These are phyloP conservation scores for Eupithecia insigniata DNA, from an alignment of 2,888 invertebrate genomes.

Conservation along the genomic window DNA sequence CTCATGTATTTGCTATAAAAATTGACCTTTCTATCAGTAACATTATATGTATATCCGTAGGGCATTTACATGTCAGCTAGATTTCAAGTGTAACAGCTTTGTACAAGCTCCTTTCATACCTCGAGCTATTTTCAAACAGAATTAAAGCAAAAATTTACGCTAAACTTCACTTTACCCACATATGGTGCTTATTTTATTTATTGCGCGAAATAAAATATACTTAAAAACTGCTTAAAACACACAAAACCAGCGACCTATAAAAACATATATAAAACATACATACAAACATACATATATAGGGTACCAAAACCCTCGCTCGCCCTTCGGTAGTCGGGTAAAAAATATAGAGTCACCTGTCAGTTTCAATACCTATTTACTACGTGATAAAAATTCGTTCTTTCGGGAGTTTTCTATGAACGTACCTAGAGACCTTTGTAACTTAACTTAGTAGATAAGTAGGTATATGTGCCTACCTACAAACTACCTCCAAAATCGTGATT, in stretches of 20 bases:
- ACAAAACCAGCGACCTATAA: no score
- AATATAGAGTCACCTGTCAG: no score
- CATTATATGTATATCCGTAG: constrained; percentile 36
- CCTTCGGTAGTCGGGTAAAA: no score
- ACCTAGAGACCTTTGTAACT: neutral
- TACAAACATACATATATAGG: no score
- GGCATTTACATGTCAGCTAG: constrained; percentile 59
- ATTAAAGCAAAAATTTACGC: neutral
- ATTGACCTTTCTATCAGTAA: constrained; percentile 50
- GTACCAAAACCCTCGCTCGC: no score
- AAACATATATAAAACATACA: no score
- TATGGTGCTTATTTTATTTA: no score
- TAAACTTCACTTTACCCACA: neutral
- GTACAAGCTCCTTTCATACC: neutral
- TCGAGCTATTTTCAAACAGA: neutral
- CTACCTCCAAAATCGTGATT: constrained; percentile 27
- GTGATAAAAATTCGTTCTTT: no score
- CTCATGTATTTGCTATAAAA: constrained; percentile 42
- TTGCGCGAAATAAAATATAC: no score
- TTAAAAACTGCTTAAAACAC: no score
- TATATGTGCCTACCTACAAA: neutral
- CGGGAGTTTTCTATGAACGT: neutral
- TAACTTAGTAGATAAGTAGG: neutral
- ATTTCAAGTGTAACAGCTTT: neutral
- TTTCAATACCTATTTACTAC: no score